A percentile compares a stretch with the other conserved stretches of the same genome.
Conservation (phyloP, 2,113 vertebrate genomes). For the Petrocephalus zakoni region DNA sequence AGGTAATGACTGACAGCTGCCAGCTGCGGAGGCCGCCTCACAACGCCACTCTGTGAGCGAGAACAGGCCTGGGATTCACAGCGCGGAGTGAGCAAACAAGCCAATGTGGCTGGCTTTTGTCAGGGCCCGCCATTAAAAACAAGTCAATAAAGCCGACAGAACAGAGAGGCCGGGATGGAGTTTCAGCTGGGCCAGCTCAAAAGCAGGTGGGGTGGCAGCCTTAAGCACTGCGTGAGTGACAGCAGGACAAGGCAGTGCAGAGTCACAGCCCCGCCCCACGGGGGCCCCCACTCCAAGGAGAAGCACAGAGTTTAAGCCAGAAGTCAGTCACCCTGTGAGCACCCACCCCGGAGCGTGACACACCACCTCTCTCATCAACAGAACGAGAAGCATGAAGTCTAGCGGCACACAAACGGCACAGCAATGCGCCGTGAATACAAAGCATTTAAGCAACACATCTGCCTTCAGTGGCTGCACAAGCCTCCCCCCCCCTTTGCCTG, state of each 20-base stretch:
- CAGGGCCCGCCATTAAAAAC: not conserved
- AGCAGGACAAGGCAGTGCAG: not conserved
- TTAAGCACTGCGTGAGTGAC: not conserved
- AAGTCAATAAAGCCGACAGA: not conserved
- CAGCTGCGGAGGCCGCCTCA: not conserved
- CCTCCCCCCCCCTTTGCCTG: not conserved
- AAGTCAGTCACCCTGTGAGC: not conserved
- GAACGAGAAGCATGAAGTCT: not conserved
- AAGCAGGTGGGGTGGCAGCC: not conserved
- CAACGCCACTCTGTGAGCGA: slow-evolving; percentile 1
- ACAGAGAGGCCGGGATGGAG: not conserved
- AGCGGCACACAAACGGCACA: not conserved
- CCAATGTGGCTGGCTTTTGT: not conserved
- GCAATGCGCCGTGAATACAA: not conserved
- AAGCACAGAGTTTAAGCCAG: not conserved
- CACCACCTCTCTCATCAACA: not conserved
- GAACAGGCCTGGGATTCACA: slow-evolving; percentile 1
- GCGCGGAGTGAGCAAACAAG: not conserved
- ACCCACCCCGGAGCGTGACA: too few relatives aligned
- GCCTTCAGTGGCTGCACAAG: not conserved
- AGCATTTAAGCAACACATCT: slow-evolving; percentile 12
- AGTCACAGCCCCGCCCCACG: not conserved
- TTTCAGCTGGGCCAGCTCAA: not conserved
- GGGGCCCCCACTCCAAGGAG: not conserved
- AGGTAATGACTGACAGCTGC: slow-evolving; percentile 12